phyloP scores from a whole-genome alignment of 1,140 invertebrate genomes.

The Calliopsis andreniformis region DNA sequence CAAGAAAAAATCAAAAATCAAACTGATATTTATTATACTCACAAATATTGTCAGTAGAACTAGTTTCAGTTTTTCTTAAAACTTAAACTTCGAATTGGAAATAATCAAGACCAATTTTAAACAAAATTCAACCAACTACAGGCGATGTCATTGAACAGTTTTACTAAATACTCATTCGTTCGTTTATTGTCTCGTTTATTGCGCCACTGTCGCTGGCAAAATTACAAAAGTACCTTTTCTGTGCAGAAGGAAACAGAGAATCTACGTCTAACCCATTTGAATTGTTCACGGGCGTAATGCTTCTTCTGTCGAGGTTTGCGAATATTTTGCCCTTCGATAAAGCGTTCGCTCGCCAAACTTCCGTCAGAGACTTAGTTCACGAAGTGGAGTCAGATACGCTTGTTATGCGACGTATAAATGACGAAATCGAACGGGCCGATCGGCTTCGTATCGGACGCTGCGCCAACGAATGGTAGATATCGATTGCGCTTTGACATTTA shows the following conservation, averaged over 20 bases:
- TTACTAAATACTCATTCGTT: slow-evolving; percentile 16
- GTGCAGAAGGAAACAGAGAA: neutral
- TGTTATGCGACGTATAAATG: slow-evolving; percentile 40
- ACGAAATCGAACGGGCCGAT: slow-evolving; percentile 31
- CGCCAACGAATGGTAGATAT: slow-evolving; percentile 51
- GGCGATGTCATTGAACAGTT: slow-evolving; percentile 8
- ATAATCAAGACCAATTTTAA: neutral
- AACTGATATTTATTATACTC: too few relatives aligned
- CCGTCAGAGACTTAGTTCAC: slow-evolving; percentile 27
- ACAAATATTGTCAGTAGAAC: too few relatives aligned
- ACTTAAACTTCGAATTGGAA: too few relatives aligned
- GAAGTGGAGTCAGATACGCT: slow-evolving; percentile 18
- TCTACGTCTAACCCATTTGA: neutral
- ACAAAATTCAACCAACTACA: neutral
- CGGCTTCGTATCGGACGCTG: neutral
- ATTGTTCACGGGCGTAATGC: slow-evolving; percentile 22
- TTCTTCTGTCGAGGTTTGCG: slow-evolving; percentile 13
- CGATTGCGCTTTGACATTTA: slow-evolving; percentile 60
- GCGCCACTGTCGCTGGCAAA: neutral
- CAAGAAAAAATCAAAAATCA: too few relatives aligned
- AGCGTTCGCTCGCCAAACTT: slow-evolving; percentile 11
- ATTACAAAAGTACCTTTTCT: too few relatives aligned
- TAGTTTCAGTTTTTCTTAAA: too few relatives aligned
- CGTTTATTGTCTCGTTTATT: slow-evolving; percentile 34
- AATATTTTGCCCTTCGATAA: slow-evolving; percentile 37